phyloP scores from a whole-genome alignment of 2,113 vertebrate genomes.

The Lagopus muta region DNA sequence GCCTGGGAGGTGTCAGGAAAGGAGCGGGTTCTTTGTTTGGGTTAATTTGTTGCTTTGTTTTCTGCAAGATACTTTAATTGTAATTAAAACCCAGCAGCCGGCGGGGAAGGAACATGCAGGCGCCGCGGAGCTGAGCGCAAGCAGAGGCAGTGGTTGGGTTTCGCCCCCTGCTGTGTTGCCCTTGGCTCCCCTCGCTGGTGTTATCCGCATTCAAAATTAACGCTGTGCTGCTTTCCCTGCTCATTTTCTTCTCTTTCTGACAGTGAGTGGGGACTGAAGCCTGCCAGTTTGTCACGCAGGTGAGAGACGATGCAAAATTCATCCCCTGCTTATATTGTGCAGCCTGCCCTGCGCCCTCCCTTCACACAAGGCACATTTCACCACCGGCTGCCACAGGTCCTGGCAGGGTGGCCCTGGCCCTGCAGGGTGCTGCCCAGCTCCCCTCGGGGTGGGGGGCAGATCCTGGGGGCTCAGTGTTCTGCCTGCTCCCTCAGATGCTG shows the following conservation, averaged over 20 bases:
- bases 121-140: background rate
- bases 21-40: background rate
- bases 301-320: constrained; percentile 11
- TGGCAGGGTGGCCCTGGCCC: background rate
- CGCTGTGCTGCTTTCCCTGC: background rate
- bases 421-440: background rate
- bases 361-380: background rate
- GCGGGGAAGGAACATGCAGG: constrained; percentile 8
- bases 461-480: background rate
- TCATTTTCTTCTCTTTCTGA: background rate
- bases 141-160: constrained; percentile 15
- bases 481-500: background rate
- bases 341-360: background rate
- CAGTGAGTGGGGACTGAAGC: background rate
- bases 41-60: constrained; percentile 73
- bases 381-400: background rate
- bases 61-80: constrained; percentile 83
- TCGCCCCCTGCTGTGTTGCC: background rate
- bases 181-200: background rate
- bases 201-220: background rate
- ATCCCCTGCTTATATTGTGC: background rate
- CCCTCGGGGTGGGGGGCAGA: background rate
- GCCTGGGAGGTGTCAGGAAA: background rate
- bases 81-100: constrained; percentile 86
- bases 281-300: background rate